phyloP scores from a whole-genome alignment of 2,888 invertebrate genomes.

The Chalcosyrphus nemorum region DNA sequence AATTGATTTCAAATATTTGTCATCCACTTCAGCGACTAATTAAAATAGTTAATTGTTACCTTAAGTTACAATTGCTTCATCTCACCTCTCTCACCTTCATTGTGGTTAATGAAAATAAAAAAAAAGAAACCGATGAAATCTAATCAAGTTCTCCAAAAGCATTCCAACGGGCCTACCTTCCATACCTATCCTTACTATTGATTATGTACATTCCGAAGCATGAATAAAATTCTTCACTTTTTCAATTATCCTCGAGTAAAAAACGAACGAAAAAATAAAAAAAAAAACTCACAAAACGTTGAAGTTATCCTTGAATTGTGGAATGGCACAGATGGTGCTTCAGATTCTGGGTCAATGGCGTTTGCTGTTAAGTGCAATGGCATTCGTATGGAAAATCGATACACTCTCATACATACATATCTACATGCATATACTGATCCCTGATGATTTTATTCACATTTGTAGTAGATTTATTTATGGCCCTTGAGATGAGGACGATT shows the following conservation, averaged over 20 bases:
- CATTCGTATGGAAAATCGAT: constrained; percentile 63
- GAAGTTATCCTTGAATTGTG: constrained; percentile 64
- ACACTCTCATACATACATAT: constrained; percentile 3
- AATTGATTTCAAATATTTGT: neutral
- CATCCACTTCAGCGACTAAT: neutral
- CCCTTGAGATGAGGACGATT: constrained; percentile 60
- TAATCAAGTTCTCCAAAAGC: neutral
- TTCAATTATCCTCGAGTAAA: constrained; percentile 32
- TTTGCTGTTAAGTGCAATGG: constrained; percentile 60
- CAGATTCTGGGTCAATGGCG: constrained; percentile 67
- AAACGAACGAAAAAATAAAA: no score
- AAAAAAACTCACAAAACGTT: constrained; percentile 40
- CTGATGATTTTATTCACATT: constrained; percentile 48
- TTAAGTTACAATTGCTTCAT: neutral
- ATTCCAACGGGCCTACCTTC: neutral
- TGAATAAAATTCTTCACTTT: constrained; percentile 10
- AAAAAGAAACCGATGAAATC: neutral
- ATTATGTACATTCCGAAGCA: neutral
- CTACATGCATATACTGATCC: constrained; percentile 6
- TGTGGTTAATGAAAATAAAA: neutral
- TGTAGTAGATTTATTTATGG: constrained; percentile 52
- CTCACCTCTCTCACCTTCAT: neutral
- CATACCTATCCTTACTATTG: neutral
- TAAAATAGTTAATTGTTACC: neutral
- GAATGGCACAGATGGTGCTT: constrained; percentile 51